Evolutionary conservation across 2,797 vertebrate species (phyloP).

Genomic region (Myiothlypis coronata): DNA sequence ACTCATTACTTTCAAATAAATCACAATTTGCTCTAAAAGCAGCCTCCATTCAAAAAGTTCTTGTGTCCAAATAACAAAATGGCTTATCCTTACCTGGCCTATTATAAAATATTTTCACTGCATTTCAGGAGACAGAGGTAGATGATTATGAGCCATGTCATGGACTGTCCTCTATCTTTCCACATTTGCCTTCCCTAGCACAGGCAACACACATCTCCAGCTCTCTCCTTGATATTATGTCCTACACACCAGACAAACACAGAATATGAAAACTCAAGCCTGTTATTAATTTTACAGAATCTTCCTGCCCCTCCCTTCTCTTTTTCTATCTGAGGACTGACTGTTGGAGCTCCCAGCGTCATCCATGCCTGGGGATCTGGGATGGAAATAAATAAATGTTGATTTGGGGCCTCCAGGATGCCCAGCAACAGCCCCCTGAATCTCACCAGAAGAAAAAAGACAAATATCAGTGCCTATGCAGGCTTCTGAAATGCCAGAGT

Average conservation of each 20-base stretch:
- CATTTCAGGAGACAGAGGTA: background rate
- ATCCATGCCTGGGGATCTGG: background rate
- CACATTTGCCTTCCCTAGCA: background rate
- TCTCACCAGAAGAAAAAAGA: background rate
- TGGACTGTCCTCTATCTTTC: background rate
- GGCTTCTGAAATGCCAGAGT: background rate
- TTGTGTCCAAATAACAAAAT: background rate
- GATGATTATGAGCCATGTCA: background rate
- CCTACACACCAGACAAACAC: background rate
- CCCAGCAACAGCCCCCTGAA: background rate
- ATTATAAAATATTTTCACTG: background rate
- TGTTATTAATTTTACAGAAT: background rate
- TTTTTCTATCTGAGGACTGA: background rate
- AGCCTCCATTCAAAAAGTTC: background rate
- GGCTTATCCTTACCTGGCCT: background rate
- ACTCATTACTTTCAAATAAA: background rate
- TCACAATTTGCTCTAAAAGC: background rate
- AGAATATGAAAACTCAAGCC: background rate
- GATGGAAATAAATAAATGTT: background rate
- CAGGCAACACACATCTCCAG: background rate
- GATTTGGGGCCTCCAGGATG: background rate
- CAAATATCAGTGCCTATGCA: background rate
- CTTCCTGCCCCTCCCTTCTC: background rate
- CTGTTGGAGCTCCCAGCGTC: background rate
- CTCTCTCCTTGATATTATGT: background rate